phyloP scores from a whole-genome alignment of 2,797 vertebrate genomes.

The Lemur catta region DNA sequence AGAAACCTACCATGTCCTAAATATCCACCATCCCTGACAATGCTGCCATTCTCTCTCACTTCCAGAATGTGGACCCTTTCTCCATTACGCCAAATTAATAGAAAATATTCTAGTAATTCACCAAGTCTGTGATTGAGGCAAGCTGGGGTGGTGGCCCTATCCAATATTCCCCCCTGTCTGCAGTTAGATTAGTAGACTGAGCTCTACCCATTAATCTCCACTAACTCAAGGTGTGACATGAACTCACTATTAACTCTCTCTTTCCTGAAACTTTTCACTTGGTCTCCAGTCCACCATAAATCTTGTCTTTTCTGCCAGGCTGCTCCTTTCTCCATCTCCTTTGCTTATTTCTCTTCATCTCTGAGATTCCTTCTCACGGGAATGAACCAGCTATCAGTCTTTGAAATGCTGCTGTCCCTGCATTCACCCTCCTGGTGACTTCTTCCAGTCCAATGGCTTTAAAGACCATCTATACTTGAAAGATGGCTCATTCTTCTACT shows the following conservation, averaged over 20 bases:
- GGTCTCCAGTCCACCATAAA: background rate
- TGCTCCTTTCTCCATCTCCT: background rate
- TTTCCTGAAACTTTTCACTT: background rate
- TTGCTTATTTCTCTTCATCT: background rate
- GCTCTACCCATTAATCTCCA: background rate
- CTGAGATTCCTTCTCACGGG: background rate
- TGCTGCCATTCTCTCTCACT: background rate
- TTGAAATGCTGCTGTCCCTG: background rate
- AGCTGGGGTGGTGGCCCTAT: background rate
- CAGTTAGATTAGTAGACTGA: background rate
- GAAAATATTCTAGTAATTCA: background rate
- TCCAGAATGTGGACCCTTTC: background rate
- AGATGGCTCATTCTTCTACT: background rate
- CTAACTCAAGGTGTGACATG: background rate
- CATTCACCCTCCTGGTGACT: background rate
- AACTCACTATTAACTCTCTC: background rate
- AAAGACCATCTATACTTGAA: background rate
- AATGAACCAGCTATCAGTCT: background rate
- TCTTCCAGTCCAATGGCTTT: background rate
- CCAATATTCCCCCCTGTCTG: background rate
- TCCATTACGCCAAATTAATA: background rate
- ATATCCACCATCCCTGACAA: slow-evolving; percentile 7
- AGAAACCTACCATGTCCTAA: background rate
- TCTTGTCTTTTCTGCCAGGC: background rate
- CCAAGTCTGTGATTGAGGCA: background rate